phyloP scores from a whole-genome alignment of 2,113 vertebrate genomes.

The Halichoerus grypus region DNA sequence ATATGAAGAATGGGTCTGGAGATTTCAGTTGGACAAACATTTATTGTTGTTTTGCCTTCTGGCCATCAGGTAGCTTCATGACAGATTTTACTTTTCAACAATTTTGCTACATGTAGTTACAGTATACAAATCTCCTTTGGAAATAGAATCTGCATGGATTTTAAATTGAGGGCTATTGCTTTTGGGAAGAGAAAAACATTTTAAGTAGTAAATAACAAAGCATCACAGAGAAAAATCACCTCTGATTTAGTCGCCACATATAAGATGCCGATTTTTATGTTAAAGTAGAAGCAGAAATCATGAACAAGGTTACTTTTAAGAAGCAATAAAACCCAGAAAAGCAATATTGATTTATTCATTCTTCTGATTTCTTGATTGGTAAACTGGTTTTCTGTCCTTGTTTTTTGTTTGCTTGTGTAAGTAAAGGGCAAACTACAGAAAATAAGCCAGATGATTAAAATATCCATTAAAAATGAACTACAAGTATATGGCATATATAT shows the following conservation, averaged over 20 bases:
- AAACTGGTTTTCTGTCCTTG: neutral
- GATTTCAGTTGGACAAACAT: neutral
- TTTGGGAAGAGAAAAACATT: neutral
- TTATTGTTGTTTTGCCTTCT: slow-evolving; percentile 14
- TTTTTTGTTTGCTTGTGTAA: neutral
- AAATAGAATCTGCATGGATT: neutral
- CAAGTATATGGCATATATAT: neutral
- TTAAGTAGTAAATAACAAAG: slow-evolving; percentile 50
- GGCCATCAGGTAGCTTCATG: neutral
- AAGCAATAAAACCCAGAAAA: slow-evolving; percentile 50
- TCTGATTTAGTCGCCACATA: slow-evolving; percentile 58
- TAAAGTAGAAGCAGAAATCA: slow-evolving; percentile 68
- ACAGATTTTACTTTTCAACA: slow-evolving; percentile 15
- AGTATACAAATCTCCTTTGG: neutral
- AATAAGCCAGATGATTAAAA: neutral
- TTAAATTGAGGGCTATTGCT: slow-evolving; percentile 36
- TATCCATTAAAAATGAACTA: slow-evolving; percentile 29
- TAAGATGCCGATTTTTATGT: slow-evolving; percentile 63
- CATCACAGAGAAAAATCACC: slow-evolving; percentile 58
- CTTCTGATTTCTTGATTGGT: slow-evolving; percentile 55
- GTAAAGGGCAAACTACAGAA: neutral
- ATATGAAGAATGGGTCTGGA: neutral
- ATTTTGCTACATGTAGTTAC: neutral
- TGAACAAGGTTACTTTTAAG: slow-evolving; percentile 47
- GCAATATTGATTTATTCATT: slow-evolving; percentile 44